These are phyloP conservation scores for Syrmaticus mikado DNA, from an alignment of 2,113 vertebrate species.

Conservation along the genomic window DNA sequence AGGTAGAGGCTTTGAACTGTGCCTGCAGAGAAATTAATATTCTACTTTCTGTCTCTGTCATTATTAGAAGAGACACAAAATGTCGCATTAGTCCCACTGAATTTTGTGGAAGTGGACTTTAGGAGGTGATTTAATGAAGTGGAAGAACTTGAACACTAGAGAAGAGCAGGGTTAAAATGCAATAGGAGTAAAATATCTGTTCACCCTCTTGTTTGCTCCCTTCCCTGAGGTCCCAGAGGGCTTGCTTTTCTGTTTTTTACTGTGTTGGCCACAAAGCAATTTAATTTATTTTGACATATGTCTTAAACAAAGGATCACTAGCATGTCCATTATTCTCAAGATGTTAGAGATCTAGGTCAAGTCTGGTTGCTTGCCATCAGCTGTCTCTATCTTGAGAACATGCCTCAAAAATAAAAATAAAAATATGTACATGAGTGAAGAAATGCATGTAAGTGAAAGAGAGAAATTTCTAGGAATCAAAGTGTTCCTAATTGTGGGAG, in stretches of 20 bases:
- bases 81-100: background rate
- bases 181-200: background rate
- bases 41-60: background rate
- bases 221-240: background rate
- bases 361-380: background rate
- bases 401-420: background rate
- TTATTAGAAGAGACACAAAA: background rate
- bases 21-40: background rate
- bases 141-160: background rate
- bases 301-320: background rate
- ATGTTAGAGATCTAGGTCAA: background rate
- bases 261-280: background rate
- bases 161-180: background rate
- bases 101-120: background rate
- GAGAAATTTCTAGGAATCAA: background rate
- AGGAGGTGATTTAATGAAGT: slow-evolving; percentile 19
- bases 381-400: background rate
- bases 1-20: background rate
- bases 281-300: slow-evolving; percentile 29
- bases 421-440: background rate
- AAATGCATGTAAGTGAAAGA: background rate
- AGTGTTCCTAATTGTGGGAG: background rate
- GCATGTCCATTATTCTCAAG: background rate
- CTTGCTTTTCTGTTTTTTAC: background rate
- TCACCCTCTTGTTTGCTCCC: background rate